phyloP scores from a whole-genome alignment of 2,888 invertebrate species.

The Apotomis capreana region DNA sequence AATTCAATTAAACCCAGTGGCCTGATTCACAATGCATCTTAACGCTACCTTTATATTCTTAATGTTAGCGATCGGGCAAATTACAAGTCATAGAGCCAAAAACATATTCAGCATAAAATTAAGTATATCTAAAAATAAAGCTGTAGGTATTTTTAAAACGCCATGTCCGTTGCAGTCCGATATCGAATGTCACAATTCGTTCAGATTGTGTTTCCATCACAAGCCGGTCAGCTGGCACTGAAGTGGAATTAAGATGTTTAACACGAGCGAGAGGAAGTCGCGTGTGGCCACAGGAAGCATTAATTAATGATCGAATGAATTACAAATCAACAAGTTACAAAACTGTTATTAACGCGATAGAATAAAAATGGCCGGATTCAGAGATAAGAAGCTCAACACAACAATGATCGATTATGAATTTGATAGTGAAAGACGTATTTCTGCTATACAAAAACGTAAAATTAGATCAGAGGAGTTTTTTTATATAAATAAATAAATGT shows the following conservation, averaged over 20 bases:
- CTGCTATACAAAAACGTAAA: no score
- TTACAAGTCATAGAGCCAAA: neutral
- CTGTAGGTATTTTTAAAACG: conserved; percentile 46
- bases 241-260: conserved; percentile 69
- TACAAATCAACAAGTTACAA: conserved; percentile 12
- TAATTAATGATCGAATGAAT: conserved; percentile 23
- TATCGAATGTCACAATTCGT: conserved; percentile 72
- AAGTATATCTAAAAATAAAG: neutral
- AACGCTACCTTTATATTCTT: neutral
- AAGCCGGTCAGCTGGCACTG: conserved; percentile 51
- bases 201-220: conserved; percentile 65
- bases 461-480: no score
- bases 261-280: conserved; percentile 54
- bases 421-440: no score
- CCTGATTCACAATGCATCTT: neutral
- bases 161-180: conserved; percentile 57
- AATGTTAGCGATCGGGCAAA: neutral
- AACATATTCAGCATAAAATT: neutral
- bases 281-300: conserved; percentile 47
- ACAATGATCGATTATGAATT: no score
- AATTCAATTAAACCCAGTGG: neutral
- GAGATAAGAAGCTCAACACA: no score
- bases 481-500: no score
- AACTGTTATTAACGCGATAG: conserved; percentile 5
- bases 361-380: no score